Base-by-base conservation (phyloP, 53 echinoderm and acorn worm genomes). In the Zoroaster sp. region DNA sequence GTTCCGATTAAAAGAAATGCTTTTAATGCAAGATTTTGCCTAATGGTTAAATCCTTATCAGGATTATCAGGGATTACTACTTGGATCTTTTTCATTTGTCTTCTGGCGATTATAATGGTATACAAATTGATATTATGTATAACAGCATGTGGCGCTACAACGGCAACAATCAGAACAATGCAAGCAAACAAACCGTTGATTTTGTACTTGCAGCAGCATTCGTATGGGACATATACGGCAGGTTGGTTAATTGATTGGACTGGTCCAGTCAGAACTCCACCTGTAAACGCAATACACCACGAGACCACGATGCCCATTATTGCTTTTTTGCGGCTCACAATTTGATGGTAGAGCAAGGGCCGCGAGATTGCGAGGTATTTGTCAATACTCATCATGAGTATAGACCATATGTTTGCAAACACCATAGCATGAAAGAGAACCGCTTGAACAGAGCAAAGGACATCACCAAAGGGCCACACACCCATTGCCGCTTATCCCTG, bases 381-480 rank as follows among this genome's bases (percentile, higher is more conserved):
- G 28, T 73, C 74, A 38, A 73, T 0, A 10, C 74, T 73, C 40
- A 73, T 41, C 12, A 73, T 40, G 21, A 73, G 41, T 5, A 73
- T 17, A 40, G 74, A 73, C 74, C 74, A 42, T 2, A 40, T 1
- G 74, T 40, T 38, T 73, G 74, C 74, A 73, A 41, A 73, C 17
- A 73, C 39, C 74, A 73, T 38, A 14, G 40, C 74, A 18, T 73
- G 39, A 21, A 21, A 36, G 4, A 73, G 74, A n/a, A 73, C 18
- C 20, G 38, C 74, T 73, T 73, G 74, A 5, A 40, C 6, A 6
- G 38, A 25, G 74, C 74, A 73, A 18, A 73, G 43, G 5, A 2
- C 12, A 21, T 31, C 30, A 20, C 83, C 83, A 83, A 83, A 83
- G 5, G 83, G 83, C 83, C 70, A 83, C 20, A 11, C 20, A 40